Conservation (phyloP, 2,113 vertebrate genomes). For the Chaenogobius annularis region DNA sequence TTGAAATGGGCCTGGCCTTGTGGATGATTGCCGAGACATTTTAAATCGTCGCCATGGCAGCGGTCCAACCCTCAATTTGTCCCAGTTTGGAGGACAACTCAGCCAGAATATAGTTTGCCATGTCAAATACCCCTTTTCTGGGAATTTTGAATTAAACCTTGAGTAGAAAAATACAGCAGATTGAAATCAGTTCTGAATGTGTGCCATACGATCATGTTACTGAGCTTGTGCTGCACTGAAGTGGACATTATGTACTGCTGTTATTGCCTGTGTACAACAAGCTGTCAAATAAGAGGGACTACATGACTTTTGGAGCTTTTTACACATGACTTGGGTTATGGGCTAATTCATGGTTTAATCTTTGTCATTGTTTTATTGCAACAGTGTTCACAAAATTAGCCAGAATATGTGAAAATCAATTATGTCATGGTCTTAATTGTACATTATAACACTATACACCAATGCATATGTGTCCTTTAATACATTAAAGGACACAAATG, state of each 20-base stretch:
- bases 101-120: constrained; percentile 57
- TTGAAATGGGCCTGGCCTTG: constrained; percentile 64
- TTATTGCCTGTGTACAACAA: neutral
- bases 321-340: neutral
- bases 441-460: too few species aligned
- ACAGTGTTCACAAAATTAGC: too few species aligned
- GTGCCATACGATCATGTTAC: constrained; percentile 12
- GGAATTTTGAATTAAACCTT: constrained; percentile 51
- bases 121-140: constrained; percentile 64
- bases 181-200: constrained; percentile 41
- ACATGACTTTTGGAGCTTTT: neutral
- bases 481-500: too few species aligned
- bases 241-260: neutral
- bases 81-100: constrained; percentile 65
- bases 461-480: too few species aligned
- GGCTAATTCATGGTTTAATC: neutral
- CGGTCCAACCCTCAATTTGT: constrained; percentile 74
- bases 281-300: neutral
- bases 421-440: too few species aligned
- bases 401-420: too few species aligned
- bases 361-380: too few species aligned
- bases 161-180: constrained; percentile 44
- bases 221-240: neutral
- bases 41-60: constrained; percentile 76
- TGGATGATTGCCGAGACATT: constrained; percentile 73